phyloP scores from a whole-genome alignment of 2,113 vertebrate species.

The Mellivora capensis region DNA sequence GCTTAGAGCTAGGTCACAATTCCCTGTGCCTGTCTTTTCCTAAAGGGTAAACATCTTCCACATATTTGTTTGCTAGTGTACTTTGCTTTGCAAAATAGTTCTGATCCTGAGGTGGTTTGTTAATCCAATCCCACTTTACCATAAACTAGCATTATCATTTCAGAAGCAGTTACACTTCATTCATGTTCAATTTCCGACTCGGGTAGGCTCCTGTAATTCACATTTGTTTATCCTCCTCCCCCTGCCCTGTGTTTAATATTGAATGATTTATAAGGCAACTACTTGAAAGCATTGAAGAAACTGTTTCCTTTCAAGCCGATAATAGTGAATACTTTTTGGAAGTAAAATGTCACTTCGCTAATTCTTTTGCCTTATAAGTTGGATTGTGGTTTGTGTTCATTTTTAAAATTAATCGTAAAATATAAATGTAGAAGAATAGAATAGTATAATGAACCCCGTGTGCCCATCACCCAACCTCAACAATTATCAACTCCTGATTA shows the following conservation, averaged over 20 bases:
- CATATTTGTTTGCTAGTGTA: constrained; percentile 57
- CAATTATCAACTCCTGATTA: background rate
- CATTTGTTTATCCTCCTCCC: constrained; percentile 16
- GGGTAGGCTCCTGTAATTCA: constrained; percentile 8
- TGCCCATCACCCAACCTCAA: background rate
- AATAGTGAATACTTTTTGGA: constrained; percentile 1
- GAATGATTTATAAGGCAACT: constrained; percentile 67
- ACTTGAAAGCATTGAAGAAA: constrained; percentile 32
- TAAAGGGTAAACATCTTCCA: constrained; percentile 72
- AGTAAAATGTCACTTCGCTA: background rate
- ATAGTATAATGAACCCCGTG: background rate
- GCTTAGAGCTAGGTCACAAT: constrained; percentile 53
- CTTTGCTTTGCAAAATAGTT: constrained; percentile 75
- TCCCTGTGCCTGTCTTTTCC: constrained; percentile 57
- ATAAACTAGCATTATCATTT: constrained; percentile 70
- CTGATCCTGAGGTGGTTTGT: constrained; percentile 65
- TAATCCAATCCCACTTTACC: constrained; percentile 55
- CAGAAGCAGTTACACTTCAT: constrained; percentile 65
- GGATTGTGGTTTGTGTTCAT: background rate
- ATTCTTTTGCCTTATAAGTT: constrained; percentile 22
- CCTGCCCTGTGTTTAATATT: constrained; percentile 47
- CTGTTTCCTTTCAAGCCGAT: constrained; percentile 8
- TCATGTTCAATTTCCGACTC: constrained; percentile 60
- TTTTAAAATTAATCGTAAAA: background rate
- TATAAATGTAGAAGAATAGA: background rate